Evolutionary conservation across 2,113 vertebrate species (phyloP), one percentile per base, ranked within the genome.

Genomic region (Helogale parvula): DNA sequence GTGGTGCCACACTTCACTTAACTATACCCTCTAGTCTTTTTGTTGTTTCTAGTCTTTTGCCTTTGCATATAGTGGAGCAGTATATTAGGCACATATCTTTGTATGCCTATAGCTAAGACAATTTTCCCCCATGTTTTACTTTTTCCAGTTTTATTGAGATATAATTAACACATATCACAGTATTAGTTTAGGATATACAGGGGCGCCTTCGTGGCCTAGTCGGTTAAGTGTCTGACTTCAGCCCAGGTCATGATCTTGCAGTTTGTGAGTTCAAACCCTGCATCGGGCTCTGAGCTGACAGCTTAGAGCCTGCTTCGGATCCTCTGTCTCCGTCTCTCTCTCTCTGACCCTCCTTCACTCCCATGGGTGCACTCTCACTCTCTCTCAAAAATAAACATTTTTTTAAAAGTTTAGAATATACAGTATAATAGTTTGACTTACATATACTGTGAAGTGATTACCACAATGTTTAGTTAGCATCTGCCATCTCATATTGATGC

Each of bases 1-100:
- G 12, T 66, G 71, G 71, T n/a, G 92, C n/a, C 74, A 69, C 54
- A 65, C 5, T 95, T 95, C 33, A 50, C 86, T 96, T 81, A 95
- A 69, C 11, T 41, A 38, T 88, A 60, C 23, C 57, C 25, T 81
- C 50, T 69, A 93, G 2, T 7, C 76, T 84, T 97, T 88, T 63
- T 2, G 4, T 91, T 41, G 16, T 90, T 96, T 88, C 79, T 96
- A 29, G 77, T 83, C 17, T 79, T 86, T 92, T 94, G 45, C 6
- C n/a, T 71, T 66, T 83, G 31, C 29, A 86, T 85, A 35, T 52
- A 94, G 65, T 1, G 23, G 15, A 90, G 9, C 0, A 71, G 7
- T 71, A 16, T 33, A 21, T 86, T 93, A 35, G 54, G 76, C 13
- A 60, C 41, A 57, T 7, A 60, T 60, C 29, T 96, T 88, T 82